phyloP scores from a whole-genome alignment of 2,113 vertebrate genomes.

The Protomyctophum bolini region DNA sequence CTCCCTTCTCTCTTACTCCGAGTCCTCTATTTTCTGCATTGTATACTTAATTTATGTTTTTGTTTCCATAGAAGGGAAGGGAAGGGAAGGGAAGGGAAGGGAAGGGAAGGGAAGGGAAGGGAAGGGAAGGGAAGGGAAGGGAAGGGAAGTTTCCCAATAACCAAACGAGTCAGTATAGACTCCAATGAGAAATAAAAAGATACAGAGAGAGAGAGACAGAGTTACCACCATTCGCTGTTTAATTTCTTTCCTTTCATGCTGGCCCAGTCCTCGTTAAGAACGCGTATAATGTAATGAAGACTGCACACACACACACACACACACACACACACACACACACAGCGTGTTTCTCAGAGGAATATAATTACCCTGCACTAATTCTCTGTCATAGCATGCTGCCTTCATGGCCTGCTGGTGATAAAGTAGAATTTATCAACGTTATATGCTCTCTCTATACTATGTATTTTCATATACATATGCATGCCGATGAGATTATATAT shows the following conservation, averaged over 20 bases:
- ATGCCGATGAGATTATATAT: slow-evolving; percentile 1
- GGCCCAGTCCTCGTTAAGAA: slow-evolving; percentile 52
- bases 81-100: too few relatives aligned
- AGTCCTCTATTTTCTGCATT: not conserved
- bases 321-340: not conserved
- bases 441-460: not conserved
- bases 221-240: slow-evolving; percentile 38
- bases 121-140: too few relatives aligned
- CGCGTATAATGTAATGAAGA: slow-evolving; percentile 36
- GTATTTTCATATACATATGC: not conserved
- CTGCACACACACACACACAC: not conserved
- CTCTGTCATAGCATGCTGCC: not conserved
- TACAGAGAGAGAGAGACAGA: not conserved
- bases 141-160: too few relatives aligned
- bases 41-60: too few relatives aligned
- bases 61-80: too few relatives aligned
- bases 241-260: slow-evolving; percentile 31
- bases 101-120: too few relatives aligned
- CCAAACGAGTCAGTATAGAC: not conserved
- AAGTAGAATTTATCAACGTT: not conserved
- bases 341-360: too few relatives aligned
- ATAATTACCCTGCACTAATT: not conserved
- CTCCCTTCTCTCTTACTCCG: not conserved
- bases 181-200: slow-evolving; percentile 26
- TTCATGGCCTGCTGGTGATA: not conserved